These are phyloP conservation scores for Drosophila longiperda DNA, from an alignment of 2,888 invertebrate genomes.

Conservation along the genomic window DNA sequence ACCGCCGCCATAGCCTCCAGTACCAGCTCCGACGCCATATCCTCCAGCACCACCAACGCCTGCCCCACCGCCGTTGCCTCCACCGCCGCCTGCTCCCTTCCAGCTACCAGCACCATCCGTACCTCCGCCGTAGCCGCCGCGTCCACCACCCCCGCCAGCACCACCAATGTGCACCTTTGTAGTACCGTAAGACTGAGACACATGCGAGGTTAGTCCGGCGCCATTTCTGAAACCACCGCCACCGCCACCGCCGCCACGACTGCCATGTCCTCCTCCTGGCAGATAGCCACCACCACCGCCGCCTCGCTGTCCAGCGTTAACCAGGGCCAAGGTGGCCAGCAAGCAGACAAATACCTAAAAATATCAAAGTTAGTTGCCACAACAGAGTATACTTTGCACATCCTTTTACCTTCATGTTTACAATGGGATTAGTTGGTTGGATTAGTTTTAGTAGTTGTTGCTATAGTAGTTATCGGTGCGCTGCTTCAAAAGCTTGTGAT, in stretches of 20 bases:
- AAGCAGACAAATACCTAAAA: constrained; percentile 69
- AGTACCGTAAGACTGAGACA: constrained; percentile 63
- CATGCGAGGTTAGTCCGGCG: constrained; percentile 66
- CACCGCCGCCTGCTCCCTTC: constrained; percentile 7
- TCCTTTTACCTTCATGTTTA: constrained; percentile 61
- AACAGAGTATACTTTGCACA: background rate
- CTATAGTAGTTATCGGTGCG: constrained; percentile 44
- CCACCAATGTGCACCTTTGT: constrained; percentile 63
- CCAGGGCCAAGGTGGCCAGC: constrained; percentile 66
- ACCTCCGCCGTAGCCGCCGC: constrained; percentile 23
- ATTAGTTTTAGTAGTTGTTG: constrained; percentile 6
- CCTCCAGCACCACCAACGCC: constrained; percentile 13
- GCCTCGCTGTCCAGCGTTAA: constrained; percentile 65
- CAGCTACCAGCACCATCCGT: constrained; percentile 25
- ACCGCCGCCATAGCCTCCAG: background rate
- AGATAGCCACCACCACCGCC: constrained; percentile 24
- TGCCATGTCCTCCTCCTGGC: constrained; percentile 20
- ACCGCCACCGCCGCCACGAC: constrained; percentile 37
- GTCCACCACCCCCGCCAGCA: constrained; percentile 6
- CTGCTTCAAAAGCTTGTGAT: constrained; percentile 70
- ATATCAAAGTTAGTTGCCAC: background rate
- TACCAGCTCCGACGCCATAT: background rate
- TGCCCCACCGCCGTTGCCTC: background rate
- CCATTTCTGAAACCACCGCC: constrained; percentile 57
- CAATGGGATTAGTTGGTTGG: background rate